phyloP scores from a whole-genome alignment of 35 echinoderm and acorn worm species.

The Holothuria glaberrima region DNA sequence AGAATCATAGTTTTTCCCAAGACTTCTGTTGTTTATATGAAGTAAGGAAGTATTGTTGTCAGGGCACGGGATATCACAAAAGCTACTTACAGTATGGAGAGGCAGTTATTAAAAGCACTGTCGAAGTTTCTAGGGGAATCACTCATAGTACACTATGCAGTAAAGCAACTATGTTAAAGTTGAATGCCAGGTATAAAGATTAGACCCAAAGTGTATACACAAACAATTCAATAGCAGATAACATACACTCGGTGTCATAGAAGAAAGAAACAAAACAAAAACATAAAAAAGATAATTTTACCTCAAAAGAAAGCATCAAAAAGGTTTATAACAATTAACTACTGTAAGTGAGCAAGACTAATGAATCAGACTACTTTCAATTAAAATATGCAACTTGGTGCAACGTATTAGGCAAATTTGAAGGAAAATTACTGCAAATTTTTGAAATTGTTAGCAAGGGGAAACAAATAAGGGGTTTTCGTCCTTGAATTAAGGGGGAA shows the following conservation, averaged over 20 bases:
- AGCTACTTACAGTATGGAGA: constrained; percentile 4
- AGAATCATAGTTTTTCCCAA: constrained; percentile 8
- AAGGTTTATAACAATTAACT: too few species aligned
- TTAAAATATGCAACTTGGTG: too few species aligned
- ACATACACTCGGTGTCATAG: neutral
- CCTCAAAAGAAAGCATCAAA: neutral
- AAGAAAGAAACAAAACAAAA: neutral
- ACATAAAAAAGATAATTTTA: neutral
- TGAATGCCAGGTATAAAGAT: constrained; percentile 8
- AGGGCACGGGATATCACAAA: neutral
- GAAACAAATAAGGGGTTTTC: too few species aligned
- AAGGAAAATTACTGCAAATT: too few species aligned
- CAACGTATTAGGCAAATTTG: too few species aligned
- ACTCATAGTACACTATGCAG: neutral
- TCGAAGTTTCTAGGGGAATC: neutral
- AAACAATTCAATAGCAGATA: neutral
- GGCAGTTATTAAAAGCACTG: neutral
- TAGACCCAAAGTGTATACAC: neutral
- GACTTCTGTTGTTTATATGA: constrained; percentile 27
- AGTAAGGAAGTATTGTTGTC: constrained; percentile 4
- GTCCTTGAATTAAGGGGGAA: too few species aligned
- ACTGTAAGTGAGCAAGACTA: too few species aligned
- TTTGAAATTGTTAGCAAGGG: too few species aligned
- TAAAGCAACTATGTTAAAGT: neutral
- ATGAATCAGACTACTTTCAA: too few species aligned